Conservation (phyloP, 2,888 invertebrate genomes). For the Erebia ligea region DNA sequence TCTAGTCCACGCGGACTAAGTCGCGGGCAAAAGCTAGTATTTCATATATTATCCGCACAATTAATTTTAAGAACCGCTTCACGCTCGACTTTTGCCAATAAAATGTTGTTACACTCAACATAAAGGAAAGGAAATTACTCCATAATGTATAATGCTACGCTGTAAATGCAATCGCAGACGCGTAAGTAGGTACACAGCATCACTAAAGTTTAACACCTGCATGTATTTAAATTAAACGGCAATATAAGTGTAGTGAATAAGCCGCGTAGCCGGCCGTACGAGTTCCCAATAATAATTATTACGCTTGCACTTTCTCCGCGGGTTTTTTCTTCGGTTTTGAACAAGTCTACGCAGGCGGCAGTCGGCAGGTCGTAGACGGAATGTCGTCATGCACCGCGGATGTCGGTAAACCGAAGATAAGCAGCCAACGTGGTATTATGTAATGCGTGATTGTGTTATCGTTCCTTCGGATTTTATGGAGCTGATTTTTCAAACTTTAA, state of each 20-base stretch:
- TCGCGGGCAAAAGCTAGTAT: no score
- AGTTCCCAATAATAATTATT: conserved; percentile 38
- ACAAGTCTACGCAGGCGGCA: conserved; percentile 20
- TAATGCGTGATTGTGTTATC: background rate
- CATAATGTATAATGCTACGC: background rate
- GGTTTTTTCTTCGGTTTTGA: conserved; percentile 23
- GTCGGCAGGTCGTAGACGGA: conserved; percentile 21
- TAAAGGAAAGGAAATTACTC: conserved; percentile 19
- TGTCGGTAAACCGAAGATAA: conserved; percentile 24
- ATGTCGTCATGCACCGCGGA: conserved; percentile 29
- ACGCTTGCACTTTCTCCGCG: conserved; percentile 36
- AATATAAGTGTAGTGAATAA: background rate
- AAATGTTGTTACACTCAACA: no score
- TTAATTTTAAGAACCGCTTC: no score
- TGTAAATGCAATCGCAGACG: conserved; percentile 8
- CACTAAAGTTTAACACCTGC: background rate
- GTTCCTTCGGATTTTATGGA: background rate
- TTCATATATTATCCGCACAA: no score
- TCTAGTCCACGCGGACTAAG: no score
- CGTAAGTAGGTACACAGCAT: background rate
- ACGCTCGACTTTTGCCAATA: no score
- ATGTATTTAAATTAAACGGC: background rate
- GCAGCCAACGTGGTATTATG: conserved; percentile 19
- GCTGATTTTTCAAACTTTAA: background rate
- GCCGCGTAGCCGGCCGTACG: conserved; percentile 20